phyloP scores from a whole-genome alignment of 2,797 vertebrate species.

The Xiphophorus birchmanni region DNA sequence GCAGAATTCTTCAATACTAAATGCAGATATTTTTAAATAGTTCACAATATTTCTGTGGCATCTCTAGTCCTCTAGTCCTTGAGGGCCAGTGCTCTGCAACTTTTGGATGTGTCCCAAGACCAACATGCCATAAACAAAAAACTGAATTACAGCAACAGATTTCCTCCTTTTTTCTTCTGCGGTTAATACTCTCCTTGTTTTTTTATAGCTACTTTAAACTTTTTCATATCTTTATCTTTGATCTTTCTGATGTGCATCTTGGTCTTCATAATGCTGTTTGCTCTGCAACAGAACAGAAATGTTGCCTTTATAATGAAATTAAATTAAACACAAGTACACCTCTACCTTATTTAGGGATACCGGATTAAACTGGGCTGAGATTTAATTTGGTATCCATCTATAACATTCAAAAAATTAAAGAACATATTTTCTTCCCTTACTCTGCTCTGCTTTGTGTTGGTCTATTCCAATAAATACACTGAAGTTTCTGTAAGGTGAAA shows the following conservation, averaged over 20 bases:
- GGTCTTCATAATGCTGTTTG: not conserved
- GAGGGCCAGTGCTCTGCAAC: not conserved
- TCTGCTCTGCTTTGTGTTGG: not conserved
- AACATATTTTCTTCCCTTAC: not conserved
- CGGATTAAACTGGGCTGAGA: not conserved
- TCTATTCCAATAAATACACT: not conserved
- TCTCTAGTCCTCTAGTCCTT: not conserved
- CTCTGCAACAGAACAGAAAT: not conserved
- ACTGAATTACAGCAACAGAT: not conserved
- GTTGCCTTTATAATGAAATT: not conserved
- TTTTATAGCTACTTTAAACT: not conserved
- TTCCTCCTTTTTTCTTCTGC: not conserved
- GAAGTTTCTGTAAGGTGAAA: not conserved
- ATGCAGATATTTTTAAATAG: not conserved
- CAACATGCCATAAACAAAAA: not conserved
- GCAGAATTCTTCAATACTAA: not conserved
- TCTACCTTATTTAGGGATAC: not conserved
- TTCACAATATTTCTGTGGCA: not conserved
- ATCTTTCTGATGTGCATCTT: not conserved
- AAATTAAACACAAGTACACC: not conserved
- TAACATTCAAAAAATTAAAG: not conserved
- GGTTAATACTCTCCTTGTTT: not conserved
- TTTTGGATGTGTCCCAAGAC: not conserved
- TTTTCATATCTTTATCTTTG: not conserved
- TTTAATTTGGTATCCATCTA: not conserved